Evolutionary conservation across 2,888 invertebrate genomes (phyloP).

Genomic region (Monoplex corrugatus): DNA sequence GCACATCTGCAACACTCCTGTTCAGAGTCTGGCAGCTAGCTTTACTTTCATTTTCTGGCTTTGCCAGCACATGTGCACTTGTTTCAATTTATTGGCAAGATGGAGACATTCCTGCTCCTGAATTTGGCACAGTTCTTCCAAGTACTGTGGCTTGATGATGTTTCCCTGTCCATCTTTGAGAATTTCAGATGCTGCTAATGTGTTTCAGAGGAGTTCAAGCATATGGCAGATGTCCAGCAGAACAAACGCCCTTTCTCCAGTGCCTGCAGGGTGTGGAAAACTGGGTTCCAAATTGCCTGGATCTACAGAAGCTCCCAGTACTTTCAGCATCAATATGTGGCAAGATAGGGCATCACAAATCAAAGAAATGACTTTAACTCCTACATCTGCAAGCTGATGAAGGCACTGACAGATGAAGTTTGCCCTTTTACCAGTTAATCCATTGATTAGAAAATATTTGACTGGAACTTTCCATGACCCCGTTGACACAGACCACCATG

Average conservation of each 20-base stretch:
- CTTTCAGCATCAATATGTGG: not conserved
- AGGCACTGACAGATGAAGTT: conserved; percentile 14
- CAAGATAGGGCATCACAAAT: conserved; percentile 33
- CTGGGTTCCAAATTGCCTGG: conserved; percentile 31
- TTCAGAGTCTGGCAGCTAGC: conserved; percentile 32
- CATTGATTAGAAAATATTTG: conserved; percentile 24
- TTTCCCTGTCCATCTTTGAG: conserved; percentile 12
- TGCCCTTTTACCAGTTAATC: not conserved
- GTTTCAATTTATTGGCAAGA: not conserved
- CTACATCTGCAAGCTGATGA: conserved; percentile 29
- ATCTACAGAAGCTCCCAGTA: not conserved
- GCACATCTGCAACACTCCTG: conserved; percentile 34
- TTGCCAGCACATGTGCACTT: not conserved
- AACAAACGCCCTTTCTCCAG: not conserved
- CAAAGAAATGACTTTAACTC: conserved; percentile 1
- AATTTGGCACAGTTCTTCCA: not conserved
- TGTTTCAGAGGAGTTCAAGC: not conserved
- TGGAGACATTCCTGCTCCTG: not conserved
- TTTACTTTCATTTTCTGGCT: not conserved
- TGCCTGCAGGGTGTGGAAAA: not conserved
- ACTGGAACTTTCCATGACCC: conserved; percentile 36
- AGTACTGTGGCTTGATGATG: conserved; percentile 9
- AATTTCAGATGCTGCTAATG: not conserved
- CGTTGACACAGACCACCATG: not conserved
- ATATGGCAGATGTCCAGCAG: conserved; percentile 27